Percentiles rank a stretch among this genome's conserved stretches.
Conservation (phyloP, 2,888 invertebrate genomes). For the Ormyrus nitidulus region DNA sequence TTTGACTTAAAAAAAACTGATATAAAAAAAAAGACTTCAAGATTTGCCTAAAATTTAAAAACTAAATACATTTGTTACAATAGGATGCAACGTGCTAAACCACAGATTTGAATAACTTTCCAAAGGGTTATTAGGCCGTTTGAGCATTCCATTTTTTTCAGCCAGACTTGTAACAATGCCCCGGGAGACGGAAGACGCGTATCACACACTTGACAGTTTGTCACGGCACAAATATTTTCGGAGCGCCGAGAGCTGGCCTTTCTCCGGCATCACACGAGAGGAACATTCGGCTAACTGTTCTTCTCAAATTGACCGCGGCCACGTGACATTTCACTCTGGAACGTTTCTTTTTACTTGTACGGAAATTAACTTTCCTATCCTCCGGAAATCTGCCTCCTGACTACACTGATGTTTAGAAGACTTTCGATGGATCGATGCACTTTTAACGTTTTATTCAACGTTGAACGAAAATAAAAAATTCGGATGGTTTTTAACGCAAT, state of each 20-base stretch:
- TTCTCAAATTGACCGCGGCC: conserved; percentile 24
- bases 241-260: conserved; percentile 17
- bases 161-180: conserved; percentile 23
- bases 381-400: too few species aligned
- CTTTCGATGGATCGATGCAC: too few species aligned
- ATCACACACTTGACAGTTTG: conserved; percentile 38
- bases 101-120: conserved; percentile 37
- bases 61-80: too few species aligned
- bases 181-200: conserved; percentile 19
- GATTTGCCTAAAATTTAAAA: background rate
- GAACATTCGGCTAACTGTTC: conserved; percentile 47
- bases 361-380: too few species aligned
- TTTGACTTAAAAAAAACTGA: too few species aligned
- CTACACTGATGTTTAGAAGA: too few species aligned
- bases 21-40: background rate
- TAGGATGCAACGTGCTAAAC: too few species aligned
- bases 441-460: too few species aligned
- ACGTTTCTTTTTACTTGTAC: too few species aligned
- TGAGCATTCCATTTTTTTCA: conserved; percentile 42
- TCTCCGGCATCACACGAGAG: background rate
- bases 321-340: conserved; percentile 2
- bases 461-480: too few species aligned
- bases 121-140: conserved; percentile 38
- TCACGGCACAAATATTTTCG: conserved; percentile 53
- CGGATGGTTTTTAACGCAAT: too few species aligned